Conservation (phyloP, 2,888 invertebrate species). For the Clitarchus hookeri region DNA sequence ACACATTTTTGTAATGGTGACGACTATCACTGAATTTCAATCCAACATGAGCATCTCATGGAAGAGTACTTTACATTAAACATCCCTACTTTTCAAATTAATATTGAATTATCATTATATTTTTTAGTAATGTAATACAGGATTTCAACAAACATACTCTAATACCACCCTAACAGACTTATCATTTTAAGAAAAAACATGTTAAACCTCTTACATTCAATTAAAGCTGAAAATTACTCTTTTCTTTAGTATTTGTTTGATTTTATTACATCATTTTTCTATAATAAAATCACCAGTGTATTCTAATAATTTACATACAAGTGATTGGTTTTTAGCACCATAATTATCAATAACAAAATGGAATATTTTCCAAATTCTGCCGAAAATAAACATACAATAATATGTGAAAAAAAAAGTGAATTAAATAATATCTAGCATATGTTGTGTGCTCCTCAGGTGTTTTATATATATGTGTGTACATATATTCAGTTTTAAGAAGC, state of each 20-base stretch:
- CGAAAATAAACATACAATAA: not conserved
- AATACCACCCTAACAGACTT: not conserved
- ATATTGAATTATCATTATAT: not conserved
- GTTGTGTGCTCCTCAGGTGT: not conserved
- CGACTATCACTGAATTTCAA: not conserved
- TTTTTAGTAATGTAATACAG: not conserved
- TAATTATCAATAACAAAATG: not conserved
- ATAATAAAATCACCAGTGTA: not conserved
- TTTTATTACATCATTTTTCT: slow-evolving; percentile 4
- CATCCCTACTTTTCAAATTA: not conserved
- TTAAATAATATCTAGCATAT: not conserved
- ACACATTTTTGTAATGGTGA: not conserved
- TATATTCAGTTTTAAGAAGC: slow-evolving; percentile 22
- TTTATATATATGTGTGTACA: slow-evolving; percentile 4
- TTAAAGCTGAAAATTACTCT: slow-evolving; percentile 1
- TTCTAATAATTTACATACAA: not conserved
- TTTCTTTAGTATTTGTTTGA: not conserved
- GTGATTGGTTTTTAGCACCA: slow-evolving; percentile 2
- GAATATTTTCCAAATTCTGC: not conserved
- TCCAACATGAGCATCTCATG: not conserved
- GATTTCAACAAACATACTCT: not conserved
- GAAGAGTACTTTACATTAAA: not conserved
- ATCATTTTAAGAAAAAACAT: not conserved
- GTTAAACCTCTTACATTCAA: slow-evolving; percentile 21
- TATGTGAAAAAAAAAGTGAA: not conserved